Percentiles rank a stretch among this genome's conserved stretches.
Evolutionary conservation across 2,113 vertebrate species (phyloP).

Genomic region (Fukomys damarensis): DNA sequence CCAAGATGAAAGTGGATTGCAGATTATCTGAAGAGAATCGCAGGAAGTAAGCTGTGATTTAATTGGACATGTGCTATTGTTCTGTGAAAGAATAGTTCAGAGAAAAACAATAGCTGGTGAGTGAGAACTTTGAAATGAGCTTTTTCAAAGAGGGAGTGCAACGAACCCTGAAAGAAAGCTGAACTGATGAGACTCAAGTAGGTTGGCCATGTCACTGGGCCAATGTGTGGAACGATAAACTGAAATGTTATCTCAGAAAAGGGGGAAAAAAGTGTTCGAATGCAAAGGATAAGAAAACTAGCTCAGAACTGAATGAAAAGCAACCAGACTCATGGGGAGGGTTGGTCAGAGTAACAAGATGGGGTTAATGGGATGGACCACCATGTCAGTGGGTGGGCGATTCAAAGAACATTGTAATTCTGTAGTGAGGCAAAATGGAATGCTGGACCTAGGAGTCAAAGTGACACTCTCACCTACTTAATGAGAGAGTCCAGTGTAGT

Average conservation of each 20-base stretch:
- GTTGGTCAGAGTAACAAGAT: background rate
- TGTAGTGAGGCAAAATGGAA: background rate
- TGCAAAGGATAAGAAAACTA: background rate
- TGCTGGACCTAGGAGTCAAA: background rate
- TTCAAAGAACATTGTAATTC: background rate
- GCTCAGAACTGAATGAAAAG: background rate
- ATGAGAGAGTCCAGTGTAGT: background rate
- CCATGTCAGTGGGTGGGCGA: background rate
- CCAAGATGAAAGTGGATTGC: background rate
- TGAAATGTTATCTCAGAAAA: background rate
- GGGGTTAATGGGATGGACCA: background rate
- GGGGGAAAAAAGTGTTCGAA: background rate
- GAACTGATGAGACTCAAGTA: background rate
- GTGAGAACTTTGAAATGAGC: background rate
- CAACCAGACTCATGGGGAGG: fast-evolving
- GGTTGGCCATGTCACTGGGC: background rate
- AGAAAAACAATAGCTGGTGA: background rate
- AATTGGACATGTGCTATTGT: background rate
- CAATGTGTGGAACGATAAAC: background rate
- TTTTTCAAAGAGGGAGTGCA: background rate
- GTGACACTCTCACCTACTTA: background rate
- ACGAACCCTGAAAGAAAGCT: background rate
- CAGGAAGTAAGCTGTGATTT: background rate
- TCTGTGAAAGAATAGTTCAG: background rate
- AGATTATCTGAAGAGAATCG: background rate